phyloP scores from a whole-genome alignment of 2,888 invertebrate genomes.

The Agonopterix subpropinquella region DNA sequence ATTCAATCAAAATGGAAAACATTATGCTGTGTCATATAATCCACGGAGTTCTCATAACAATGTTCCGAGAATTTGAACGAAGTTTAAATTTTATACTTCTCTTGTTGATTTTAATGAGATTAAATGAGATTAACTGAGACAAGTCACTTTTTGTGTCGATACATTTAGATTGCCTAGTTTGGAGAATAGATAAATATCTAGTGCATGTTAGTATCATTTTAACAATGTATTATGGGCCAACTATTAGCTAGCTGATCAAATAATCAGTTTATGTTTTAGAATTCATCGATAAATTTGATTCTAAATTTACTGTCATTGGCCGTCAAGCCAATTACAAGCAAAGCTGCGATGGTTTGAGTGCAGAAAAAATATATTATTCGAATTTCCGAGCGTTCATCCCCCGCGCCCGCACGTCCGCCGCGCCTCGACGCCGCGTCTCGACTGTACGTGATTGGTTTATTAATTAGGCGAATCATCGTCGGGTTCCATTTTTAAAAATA shows the following conservation, averaged over 20 bases:
- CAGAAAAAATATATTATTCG: conserved; percentile 73
- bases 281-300: conserved; percentile 47
- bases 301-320: conserved; percentile 55
- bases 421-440: conserved; percentile 73
- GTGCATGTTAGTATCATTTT: no score
- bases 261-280: conserved; percentile 2
- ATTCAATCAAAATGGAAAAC: conserved; percentile 45
- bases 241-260: no score
- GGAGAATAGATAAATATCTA: no score
- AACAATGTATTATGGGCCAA: no score
- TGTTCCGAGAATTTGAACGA: conserved; percentile 41
- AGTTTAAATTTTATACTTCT: conserved; percentile 42
- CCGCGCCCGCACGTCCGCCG: conserved; percentile 73
- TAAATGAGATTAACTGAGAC: conserved; percentile 31
- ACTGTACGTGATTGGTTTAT: conserved; percentile 76
- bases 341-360: conserved; percentile 62
- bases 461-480: conserved; percentile 74
- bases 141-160: conserved; percentile 24
- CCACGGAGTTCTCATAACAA: conserved; percentile 37
- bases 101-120: conserved; percentile 43
- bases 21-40: conserved; percentile 48
- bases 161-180: conserved; percentile 2
- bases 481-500: conserved; percentile 72
- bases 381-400: conserved; percentile 72
- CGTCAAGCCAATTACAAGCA: conserved; percentile 71